Evolutionary conservation across 2,797 vertebrate species (phyloP).

Genomic region (Pempheris klunzingeri): DNA sequence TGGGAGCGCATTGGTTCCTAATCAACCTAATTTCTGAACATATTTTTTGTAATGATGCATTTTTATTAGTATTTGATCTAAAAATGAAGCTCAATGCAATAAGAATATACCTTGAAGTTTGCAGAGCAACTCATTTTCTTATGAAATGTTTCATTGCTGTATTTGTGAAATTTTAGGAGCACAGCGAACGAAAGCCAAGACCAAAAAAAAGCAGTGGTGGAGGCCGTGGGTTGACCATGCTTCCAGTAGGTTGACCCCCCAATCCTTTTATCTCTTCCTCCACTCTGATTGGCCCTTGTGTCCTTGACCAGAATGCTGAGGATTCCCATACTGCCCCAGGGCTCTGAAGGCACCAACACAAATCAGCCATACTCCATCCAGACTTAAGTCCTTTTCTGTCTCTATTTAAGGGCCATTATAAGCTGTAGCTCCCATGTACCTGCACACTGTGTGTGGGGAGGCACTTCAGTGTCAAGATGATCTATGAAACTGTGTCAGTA

Average conservation of each 20-base stretch:
- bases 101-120: conserved; percentile 48
- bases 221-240: conserved; percentile 99
- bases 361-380: conserved; percentile 58
- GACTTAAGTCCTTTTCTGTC: conserved; percentile 82
- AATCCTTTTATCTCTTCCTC: conserved; percentile 88
- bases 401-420: conserved; percentile 84
- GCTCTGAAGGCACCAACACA: conserved; percentile 78
- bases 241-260: conserved; percentile 98
- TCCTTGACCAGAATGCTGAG: conserved; percentile 98
- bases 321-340: conserved; percentile 85
- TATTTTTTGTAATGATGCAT: conserved; percentile 32
- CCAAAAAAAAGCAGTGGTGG: conserved; percentile 99
- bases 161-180: conserved; percentile 99
- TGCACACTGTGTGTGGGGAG: conserved; percentile 23
- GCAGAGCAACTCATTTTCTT: conserved; percentile 52
- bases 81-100: conserved; percentile 41
- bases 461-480: conserved; percentile 28
- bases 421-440: conserved; percentile 29
- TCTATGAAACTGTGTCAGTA: conserved; percentile 25
- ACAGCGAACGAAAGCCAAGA: conserved; percentile 99
- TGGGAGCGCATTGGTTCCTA: neutral
- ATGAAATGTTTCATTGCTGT: conserved; percentile 90
- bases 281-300: conserved; percentile 94
- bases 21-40: neutral
- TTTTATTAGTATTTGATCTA: conserved; percentile 27